These are phyloP conservation scores for Alcedo quadribrachys DNA, from an alignment of 2,797 vertebrate genomes.

Conservation along the genomic window DNA sequence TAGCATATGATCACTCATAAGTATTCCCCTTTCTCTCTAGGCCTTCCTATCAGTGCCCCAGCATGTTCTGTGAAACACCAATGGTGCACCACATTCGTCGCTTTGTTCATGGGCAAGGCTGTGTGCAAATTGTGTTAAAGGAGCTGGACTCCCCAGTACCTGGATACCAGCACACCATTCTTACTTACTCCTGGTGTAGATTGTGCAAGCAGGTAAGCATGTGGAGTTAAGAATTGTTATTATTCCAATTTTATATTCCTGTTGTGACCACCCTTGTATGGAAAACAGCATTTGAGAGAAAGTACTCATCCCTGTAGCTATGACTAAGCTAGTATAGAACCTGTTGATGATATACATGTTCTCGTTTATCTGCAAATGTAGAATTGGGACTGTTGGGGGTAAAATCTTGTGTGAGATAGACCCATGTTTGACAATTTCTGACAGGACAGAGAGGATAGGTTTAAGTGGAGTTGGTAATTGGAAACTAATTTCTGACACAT, in stretches of 20 bases:
- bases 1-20: background rate
- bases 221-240: background rate
- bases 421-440: too few species aligned
- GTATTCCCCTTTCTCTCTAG: constrained; percentile 34
- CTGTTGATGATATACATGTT: background rate
- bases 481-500: background rate
- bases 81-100: constrained; percentile 98
- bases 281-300: background rate
- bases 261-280: background rate
- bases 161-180: constrained; percentile 97
- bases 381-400: background rate
- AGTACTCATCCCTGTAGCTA: background rate
- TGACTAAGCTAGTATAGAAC: background rate
- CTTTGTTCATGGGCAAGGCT: constrained; percentile 96
- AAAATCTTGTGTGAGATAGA: background rate
- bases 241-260: background rate
- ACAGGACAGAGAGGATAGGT: background rate
- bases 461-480: background rate
- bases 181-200: constrained; percentile 98
- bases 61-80: constrained; percentile 95
- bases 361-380: background rate
- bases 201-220: constrained; percentile 93
- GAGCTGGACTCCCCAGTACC: constrained; percentile 97
- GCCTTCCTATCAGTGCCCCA: constrained; percentile 96
- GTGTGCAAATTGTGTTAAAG: constrained; percentile 96